phyloP scores from a whole-genome alignment of 2,113 vertebrate genomes.

The Phaethornis superciliosus region DNA sequence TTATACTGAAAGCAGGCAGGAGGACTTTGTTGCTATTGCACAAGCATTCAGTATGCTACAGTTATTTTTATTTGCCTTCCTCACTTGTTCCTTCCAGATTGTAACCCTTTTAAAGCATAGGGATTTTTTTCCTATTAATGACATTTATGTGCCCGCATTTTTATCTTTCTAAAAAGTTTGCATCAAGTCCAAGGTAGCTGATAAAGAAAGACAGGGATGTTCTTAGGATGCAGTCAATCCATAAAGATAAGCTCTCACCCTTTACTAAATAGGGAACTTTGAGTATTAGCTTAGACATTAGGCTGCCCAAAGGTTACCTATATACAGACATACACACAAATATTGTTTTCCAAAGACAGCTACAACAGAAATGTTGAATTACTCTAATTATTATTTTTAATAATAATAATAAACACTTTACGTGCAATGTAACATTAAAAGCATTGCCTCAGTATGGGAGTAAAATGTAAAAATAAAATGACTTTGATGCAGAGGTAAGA shows the following conservation, averaged over 20 bases:
- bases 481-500: background rate
- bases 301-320: background rate
- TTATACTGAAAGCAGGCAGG: background rate
- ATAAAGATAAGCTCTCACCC: background rate
- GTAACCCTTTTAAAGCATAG: background rate
- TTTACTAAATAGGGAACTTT: background rate
- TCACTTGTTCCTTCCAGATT: background rate
- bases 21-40: background rate
- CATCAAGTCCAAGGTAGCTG: fast-evolving
- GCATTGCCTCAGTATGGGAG: background rate
- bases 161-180: background rate
- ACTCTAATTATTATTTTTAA: background rate
- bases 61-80: background rate
- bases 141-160: background rate
- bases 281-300: background rate
- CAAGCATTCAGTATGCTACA: background rate
- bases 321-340: background rate
- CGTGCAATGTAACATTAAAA: background rate
- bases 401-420: background rate
- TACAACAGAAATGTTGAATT: background rate
- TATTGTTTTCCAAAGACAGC: background rate
- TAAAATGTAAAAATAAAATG: background rate
- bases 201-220: background rate
- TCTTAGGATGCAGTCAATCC: background rate
- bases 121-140: background rate